These are phyloP conservation scores for cattle (Bos taurus) DNA, from an alignment of 2,113 vertebrate species.

Conservation along the genomic window DNA sequence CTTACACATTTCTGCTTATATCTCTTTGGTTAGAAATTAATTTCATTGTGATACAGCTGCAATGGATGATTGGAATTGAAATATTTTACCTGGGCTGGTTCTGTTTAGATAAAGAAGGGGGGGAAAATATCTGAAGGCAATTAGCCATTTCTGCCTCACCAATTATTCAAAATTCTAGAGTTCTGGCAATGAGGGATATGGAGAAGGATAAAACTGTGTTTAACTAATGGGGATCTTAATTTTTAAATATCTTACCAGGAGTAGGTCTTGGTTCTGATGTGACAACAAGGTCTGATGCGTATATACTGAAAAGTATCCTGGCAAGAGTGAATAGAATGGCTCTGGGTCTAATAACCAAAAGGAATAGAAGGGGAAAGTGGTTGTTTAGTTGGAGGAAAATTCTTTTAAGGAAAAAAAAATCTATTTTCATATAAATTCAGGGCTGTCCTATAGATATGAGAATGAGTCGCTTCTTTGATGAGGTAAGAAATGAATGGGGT, in stretches of 20 bases:
- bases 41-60: neutral
- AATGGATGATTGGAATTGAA: neutral
- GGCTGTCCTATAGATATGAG: neutral
- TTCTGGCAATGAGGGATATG: neutral
- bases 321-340: neutral
- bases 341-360: neutral
- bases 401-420: neutral
- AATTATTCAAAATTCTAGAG: neutral
- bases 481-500: neutral
- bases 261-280: neutral
- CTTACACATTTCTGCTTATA: neutral
- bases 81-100: neutral
- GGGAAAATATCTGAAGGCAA: neutral
- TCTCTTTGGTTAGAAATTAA: neutral
- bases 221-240: neutral
- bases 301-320: neutral
- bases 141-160: neutral
- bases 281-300: neutral
- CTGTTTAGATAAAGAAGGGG: neutral
- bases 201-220: neutral
- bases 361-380: neutral
- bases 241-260: neutral
- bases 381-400: neutral
- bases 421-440: constrained; percentile 11
- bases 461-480: neutral